Conservation (phyloP, 2,888 invertebrate species). For the Acleris laterana region DNA sequence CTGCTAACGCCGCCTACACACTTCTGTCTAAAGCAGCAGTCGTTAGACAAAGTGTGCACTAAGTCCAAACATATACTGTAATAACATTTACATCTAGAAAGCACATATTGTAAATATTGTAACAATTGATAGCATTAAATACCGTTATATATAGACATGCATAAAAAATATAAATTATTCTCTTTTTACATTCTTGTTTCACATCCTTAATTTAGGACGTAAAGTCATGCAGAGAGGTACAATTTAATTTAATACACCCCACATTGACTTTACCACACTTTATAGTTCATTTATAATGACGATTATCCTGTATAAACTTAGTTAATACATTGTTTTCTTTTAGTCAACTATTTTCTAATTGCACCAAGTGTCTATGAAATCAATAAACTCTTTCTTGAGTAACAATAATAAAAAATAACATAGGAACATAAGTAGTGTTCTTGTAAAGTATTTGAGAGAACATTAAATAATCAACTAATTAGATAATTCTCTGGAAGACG, state of each 20-base stretch:
- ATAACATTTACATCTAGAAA: slow-evolving; percentile 3
- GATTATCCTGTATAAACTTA: slow-evolving; percentile 25
- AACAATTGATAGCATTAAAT: slow-evolving; percentile 27
- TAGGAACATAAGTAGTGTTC: slow-evolving; percentile 63
- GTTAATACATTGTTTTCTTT: slow-evolving; percentile 18
- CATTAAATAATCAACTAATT: slow-evolving; percentile 18
- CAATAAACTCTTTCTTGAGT: slow-evolving; percentile 61
- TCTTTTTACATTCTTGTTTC: neutral
- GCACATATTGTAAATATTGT: slow-evolving; percentile 18
- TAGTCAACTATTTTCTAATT: slow-evolving; percentile 33
- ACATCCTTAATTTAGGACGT: neutral
- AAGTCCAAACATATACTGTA: neutral
- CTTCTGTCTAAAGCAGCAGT: neutral
- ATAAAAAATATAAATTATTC: slow-evolving; percentile 29
- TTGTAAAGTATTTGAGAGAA: slow-evolving; percentile 32
- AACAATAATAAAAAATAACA: slow-evolving; percentile 71
- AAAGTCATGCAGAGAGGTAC: slow-evolving; percentile 7
- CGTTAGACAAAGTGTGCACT: neutral
- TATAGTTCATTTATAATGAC: slow-evolving; percentile 18
- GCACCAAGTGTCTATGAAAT: slow-evolving; percentile 54
- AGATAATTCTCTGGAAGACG: slow-evolving; percentile 33
- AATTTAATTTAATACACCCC: slow-evolving; percentile 22
- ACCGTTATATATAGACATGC: slow-evolving; percentile 17
- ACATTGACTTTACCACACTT: slow-evolving; percentile 21
- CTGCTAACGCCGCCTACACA: neutral